Evolutionary conservation across 1,140 invertebrate genomes (phyloP).

Genomic region (Carposina sasakii): DNA sequence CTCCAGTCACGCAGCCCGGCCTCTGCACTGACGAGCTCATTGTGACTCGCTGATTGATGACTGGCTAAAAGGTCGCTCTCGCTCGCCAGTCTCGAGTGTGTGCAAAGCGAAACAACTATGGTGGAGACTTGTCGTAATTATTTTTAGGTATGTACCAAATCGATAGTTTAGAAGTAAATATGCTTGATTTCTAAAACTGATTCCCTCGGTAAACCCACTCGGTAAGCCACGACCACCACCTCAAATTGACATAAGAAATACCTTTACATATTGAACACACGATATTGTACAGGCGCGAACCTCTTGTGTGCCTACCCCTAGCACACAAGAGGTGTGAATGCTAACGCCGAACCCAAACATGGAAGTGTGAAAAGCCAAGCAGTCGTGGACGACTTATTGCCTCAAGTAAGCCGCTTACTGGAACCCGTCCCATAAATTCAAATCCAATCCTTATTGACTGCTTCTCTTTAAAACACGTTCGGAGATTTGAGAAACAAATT

Average conservation of each 20-base stretch:
- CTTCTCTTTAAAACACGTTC: no score
- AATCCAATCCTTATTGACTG: no score
- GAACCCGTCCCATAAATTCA: conserved; percentile 48
- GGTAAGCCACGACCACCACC: conserved; percentile 20
- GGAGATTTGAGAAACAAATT: no score
- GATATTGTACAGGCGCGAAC: conserved; percentile 59
- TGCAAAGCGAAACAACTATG: no score
- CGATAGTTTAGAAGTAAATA: no score
- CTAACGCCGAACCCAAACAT: conserved; percentile 61
- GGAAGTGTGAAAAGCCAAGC: conserved; percentile 64
- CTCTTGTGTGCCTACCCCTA: conserved; percentile 62
- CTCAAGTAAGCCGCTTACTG: conserved; percentile 52
- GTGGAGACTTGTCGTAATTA: no score
- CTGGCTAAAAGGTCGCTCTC: conserved; percentile 28
- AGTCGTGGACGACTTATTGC: conserved; percentile 49
- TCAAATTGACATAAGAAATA: conserved; percentile 32
- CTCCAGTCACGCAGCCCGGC: conserved; percentile 53
- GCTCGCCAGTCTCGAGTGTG: no score
- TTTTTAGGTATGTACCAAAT: no score
- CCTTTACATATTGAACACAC: conserved; percentile 47
- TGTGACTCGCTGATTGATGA: conserved; percentile 33
- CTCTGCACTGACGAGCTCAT: conserved; percentile 19
- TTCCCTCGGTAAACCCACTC: no score
- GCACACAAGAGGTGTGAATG: conserved; percentile 60
- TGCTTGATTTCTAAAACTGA: no score